Conservation (phyloP, 37 sponge, comb jelly and placozoan species). For the Crambe crambe region DNA sequence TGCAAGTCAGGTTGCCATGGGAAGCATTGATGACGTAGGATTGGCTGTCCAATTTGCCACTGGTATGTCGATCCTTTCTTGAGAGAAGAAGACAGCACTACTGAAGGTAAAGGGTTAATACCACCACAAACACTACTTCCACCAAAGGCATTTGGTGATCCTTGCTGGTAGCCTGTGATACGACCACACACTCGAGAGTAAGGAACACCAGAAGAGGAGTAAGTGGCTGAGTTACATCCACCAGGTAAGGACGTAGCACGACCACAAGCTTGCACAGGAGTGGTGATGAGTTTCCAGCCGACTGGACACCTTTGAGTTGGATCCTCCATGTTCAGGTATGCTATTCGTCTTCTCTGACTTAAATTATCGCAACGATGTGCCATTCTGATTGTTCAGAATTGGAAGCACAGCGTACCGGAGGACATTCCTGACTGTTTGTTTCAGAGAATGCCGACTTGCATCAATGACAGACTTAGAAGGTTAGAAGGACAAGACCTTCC, state of each 20-base stretch:
- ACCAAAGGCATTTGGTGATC: slow-evolving; percentile 49
- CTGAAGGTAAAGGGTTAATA: too few relatives aligned
- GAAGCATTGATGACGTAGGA: too few relatives aligned
- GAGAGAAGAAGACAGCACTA: too few relatives aligned
- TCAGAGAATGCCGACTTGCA: neutral
- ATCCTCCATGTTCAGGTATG: neutral
- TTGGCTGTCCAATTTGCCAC: too few relatives aligned
- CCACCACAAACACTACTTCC: too few relatives aligned
- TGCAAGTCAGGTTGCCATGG: too few relatives aligned
- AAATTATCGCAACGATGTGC: too few relatives aligned
- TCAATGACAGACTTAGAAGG: neutral
- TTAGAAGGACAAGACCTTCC: too few relatives aligned
- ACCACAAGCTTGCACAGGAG: neutral
- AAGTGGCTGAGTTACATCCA: slow-evolving; percentile 20
- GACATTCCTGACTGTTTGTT: neutral
- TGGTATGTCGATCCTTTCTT: too few relatives aligned
- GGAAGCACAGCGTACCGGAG: neutral
- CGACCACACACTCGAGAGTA: slow-evolving; percentile 38
- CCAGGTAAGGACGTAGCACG: neutral
- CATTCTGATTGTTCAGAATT: too few relatives aligned
- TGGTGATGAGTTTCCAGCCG: neutral
- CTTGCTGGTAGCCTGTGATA: slow-evolving; percentile 29
- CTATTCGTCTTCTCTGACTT: neutral
- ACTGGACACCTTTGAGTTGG: neutral
- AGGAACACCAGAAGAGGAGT: neutral